Percentiles rank a stretch among this genome's conserved stretches.
phyloP scores from a whole-genome alignment of 2,113 vertebrate species.

The Spea multiplicata region DNA sequence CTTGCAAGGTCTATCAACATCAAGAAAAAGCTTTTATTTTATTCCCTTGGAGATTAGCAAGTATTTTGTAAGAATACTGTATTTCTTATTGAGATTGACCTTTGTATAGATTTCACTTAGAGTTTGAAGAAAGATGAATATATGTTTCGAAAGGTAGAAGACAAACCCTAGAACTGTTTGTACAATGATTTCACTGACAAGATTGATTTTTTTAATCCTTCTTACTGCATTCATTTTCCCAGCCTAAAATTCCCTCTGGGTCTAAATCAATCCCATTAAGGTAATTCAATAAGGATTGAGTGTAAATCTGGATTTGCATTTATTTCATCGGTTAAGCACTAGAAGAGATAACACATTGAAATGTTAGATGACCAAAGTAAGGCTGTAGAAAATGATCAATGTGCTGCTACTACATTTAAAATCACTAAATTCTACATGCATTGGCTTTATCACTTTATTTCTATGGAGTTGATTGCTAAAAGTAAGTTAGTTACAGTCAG shows the following conservation, averaged over 20 bases:
- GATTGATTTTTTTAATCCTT: conserved; percentile 44
- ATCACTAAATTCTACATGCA: background rate
- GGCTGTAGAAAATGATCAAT: background rate
- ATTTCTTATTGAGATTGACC: conserved; percentile 22
- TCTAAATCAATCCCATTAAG: conserved; percentile 44
- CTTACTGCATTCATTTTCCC: conserved; percentile 41
- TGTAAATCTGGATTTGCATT: conserved; percentile 42
- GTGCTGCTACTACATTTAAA: background rate
- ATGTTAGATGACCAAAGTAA: conserved; percentile 23
- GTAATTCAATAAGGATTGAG: conserved; percentile 46
- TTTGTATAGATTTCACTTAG: conserved; percentile 22
- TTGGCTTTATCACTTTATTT: background rate
- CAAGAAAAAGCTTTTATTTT: conserved; percentile 4
- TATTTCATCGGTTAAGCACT: conserved; percentile 44
- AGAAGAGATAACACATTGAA: conserved; percentile 31
- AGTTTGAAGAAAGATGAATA: conserved; percentile 30
- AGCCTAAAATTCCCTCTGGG: conserved; percentile 36
- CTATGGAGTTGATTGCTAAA: background rate
- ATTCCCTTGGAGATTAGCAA: background rate
- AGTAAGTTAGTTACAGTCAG: background rate
- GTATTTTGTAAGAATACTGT: conserved; percentile 3
- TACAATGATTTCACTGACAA: conserved; percentile 38
- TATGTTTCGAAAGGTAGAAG: conserved; percentile 35
- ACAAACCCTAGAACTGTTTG: conserved; percentile 16
- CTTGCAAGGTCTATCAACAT: background rate